Evolutionary conservation across 2,797 vertebrate genomes (phyloP).

Genomic region (Alcedo quadribrachys): DNA sequence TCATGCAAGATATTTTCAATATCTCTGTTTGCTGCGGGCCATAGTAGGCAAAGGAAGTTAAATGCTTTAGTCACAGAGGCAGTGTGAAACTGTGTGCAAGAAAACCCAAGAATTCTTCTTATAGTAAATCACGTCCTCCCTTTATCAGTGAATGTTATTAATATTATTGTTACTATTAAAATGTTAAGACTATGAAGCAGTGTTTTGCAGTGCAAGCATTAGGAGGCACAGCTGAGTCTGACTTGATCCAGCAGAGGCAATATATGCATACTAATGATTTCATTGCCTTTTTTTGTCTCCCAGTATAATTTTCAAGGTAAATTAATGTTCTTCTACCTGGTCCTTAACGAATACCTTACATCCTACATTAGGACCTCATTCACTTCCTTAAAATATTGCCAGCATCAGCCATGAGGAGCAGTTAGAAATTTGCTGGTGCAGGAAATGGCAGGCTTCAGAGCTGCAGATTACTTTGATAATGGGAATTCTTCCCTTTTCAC

Average conservation of each 20-base stretch:
- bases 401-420: constrained; percentile 36
- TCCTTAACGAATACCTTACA: constrained; percentile 65
- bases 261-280: neutral
- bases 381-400: constrained; percentile 16
- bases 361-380: constrained; percentile 51
- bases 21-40: neutral
- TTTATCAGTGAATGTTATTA: constrained; percentile 35
- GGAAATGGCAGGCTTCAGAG: constrained; percentile 29
- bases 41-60: neutral
- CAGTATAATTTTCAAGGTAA: constrained; percentile 36
- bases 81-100: neutral
- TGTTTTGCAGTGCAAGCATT: constrained; percentile 39
- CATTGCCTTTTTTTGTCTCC: constrained; percentile 24
- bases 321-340: constrained; percentile 57
- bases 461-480: constrained; percentile 29
- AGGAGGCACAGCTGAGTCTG: constrained; percentile 42
- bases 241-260: neutral
- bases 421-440: constrained; percentile 48
- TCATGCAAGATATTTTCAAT: neutral
- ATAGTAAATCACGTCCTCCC: neutral
- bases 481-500: constrained; percentile 47
- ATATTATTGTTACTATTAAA: constrained; percentile 1
- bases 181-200: constrained; percentile 14
- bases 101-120: neutral
- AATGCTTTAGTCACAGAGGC: neutral